These are phyloP conservation scores for Rhinella marina DNA, from an alignment of 2,797 vertebrate species.

Conservation along the genomic window DNA sequence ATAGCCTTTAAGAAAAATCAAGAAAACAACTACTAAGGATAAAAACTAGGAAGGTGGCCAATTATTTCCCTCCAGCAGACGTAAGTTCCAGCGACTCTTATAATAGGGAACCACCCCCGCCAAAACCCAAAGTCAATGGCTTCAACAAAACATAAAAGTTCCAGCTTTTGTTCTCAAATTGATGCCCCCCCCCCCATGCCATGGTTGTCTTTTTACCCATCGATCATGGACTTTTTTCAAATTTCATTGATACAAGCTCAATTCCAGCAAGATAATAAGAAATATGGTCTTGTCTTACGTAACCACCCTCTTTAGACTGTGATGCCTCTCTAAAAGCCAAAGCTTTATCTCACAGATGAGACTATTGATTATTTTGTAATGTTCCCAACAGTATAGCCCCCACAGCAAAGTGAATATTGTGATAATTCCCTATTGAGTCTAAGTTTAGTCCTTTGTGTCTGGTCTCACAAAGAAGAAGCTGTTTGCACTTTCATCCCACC, in stretches of 20 bases:
- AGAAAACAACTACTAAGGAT: not conserved
- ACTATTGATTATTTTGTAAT: slow-evolving; percentile 34
- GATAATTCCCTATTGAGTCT: slow-evolving; percentile 36
- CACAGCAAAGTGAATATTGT: slow-evolving; percentile 20
- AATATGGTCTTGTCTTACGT: not conserved
- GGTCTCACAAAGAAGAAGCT: slow-evolving; percentile 34
- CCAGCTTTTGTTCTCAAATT: not conserved
- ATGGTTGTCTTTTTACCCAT: not conserved
- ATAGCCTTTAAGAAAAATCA: not conserved
- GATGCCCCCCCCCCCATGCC: not conserved
- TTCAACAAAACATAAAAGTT: not conserved
- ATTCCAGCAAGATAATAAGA: not conserved
- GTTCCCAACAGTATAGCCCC: slow-evolving; percentile 7
- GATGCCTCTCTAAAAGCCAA: not conserved
- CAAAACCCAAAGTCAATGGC: not conserved
- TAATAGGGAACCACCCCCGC: not conserved
- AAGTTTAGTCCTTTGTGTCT: slow-evolving; percentile 28
- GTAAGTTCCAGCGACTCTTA: not conserved
- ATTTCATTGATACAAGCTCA: not conserved
- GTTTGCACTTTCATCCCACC: slow-evolving; percentile 4
- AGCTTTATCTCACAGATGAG: not conserved
- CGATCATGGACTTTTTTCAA: not conserved
- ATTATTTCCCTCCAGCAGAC: not conserved
- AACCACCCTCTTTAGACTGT: not conserved
- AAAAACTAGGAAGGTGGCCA: not conserved